These are phyloP conservation scores for Actinia tenebrosa DNA, from an alignment of 64 coral and sea anemone genomes.

Conservation along the genomic window DNA sequence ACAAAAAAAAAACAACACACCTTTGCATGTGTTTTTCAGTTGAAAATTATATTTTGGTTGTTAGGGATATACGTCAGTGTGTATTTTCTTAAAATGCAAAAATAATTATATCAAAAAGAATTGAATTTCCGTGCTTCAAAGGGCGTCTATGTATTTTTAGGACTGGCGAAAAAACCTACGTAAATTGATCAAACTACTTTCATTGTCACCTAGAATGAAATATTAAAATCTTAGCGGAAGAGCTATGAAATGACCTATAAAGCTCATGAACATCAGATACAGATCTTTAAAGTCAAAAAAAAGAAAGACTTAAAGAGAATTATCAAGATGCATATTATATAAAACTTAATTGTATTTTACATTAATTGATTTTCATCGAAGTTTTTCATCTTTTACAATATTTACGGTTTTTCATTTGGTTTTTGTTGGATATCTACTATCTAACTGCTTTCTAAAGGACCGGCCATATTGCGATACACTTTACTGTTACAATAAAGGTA, in stretches of 20 bases:
- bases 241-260: not conserved
- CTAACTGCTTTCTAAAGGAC: too few species aligned
- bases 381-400: not conserved
- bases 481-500: too few species aligned
- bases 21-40: not conserved
- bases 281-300: not conserved
- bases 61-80: not conserved
- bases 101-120: not conserved
- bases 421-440: too few species aligned
- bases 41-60: not conserved
- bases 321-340: too few species aligned
- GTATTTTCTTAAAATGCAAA: not conserved
- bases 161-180: not conserved
- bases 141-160: not conserved
- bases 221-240: too few species aligned
- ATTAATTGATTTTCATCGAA: too few species aligned
- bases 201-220: too few species aligned
- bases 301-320: not conserved
- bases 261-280: not conserved
- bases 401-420: too few species aligned
- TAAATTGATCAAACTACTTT: too few species aligned
- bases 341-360: too few species aligned
- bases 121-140: not conserved
- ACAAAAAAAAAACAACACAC: not conserved
- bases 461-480: too few species aligned